These are phyloP conservation scores for Cephus pulcher DNA, from an alignment of 2,888 invertebrate species.

Conservation along the genomic window DNA sequence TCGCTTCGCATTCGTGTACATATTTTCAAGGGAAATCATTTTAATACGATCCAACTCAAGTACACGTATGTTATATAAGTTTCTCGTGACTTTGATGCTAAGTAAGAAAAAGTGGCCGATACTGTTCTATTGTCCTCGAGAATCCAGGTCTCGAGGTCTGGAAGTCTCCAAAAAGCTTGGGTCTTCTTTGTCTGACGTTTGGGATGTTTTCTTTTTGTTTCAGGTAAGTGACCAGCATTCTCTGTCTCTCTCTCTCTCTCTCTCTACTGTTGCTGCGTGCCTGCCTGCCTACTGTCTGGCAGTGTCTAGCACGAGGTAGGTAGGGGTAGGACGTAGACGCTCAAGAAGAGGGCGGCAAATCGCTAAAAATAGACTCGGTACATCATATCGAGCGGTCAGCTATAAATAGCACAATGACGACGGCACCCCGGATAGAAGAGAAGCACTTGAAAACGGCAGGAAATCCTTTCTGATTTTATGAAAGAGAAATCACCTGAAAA, in stretches of 20 bases:
- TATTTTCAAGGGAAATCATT: neutral
- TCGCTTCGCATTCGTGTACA: neutral
- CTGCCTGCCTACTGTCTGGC: neutral
- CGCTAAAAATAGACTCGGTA: constrained; percentile 59
- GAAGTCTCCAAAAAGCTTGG: neutral
- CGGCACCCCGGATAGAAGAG: constrained; percentile 5
- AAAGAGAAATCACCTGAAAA: neutral
- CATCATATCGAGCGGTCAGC: constrained; percentile 61
- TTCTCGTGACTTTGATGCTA: neutral
- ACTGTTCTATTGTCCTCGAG: neutral
- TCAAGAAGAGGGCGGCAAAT: constrained; percentile 46
- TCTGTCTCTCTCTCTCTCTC: constrained; percentile 13
- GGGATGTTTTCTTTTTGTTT: constrained; percentile 24
- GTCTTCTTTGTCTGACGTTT: neutral
- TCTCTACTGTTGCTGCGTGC: neutral
- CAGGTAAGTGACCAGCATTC: constrained; percentile 28
- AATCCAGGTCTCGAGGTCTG: neutral
- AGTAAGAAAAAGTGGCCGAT: neutral
- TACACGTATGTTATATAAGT: neutral
- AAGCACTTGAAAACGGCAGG: constrained; percentile 6
- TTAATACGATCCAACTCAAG: neutral
- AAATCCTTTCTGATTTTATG: neutral
- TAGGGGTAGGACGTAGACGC: constrained; percentile 28
- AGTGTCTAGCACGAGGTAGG: constrained; percentile 11
- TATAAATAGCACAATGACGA: constrained; percentile 54